A percentile compares a stretch with the other conserved stretches of the same genome.
Conservation (phyloP, 2,113 vertebrate species). For the Arizona elegans region DNA sequence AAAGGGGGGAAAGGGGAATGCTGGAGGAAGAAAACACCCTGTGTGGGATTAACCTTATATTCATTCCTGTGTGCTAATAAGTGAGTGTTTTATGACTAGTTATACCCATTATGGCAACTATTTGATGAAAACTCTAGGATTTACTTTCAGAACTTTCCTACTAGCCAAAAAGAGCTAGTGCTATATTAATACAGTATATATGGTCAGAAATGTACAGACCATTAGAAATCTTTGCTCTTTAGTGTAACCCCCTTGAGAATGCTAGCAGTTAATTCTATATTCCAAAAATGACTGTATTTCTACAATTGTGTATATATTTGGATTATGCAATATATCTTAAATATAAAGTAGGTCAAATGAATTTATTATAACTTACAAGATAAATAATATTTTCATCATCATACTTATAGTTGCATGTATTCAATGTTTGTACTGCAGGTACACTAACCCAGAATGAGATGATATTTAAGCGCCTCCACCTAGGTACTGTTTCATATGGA, state of each 20-base stretch:
- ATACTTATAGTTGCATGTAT: neutral
- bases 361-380: neutral
- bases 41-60: neutral
- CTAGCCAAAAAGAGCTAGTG: neutral
- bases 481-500: constrained; percentile 95
- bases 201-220: neutral
- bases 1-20: neutral
- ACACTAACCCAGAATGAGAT: constrained; percentile 98
- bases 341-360: neutral
- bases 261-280: neutral
- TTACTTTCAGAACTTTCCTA: neutral
- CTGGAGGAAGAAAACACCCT: neutral
- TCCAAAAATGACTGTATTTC: neutral
- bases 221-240: neutral
- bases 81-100: neutral
- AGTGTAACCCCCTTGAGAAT: neutral
- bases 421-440: constrained; percentile 70
- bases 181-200: neutral
- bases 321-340: neutral
- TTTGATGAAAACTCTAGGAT: neutral
- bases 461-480: constrained; percentile 94
- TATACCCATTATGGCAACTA: neutral
- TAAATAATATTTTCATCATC: neutral
- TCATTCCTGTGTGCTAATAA: neutral
- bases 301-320: neutral